phyloP scores from a whole-genome alignment of 2,113 vertebrate species.

The Dipodomys merriami region DNA sequence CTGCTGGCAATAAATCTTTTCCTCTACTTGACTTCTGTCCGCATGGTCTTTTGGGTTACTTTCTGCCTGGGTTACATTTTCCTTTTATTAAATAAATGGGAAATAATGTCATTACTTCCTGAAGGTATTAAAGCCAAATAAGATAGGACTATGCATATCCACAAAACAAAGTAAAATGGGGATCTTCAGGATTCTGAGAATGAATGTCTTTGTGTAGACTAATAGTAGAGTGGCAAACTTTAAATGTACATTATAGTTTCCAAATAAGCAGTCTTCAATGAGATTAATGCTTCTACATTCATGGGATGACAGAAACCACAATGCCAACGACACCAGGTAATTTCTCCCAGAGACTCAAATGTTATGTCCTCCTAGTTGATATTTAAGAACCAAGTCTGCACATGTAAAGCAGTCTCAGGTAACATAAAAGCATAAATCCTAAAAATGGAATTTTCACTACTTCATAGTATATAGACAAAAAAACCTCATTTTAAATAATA shows the following conservation, averaged over 20 bases:
- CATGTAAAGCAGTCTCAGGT: background rate
- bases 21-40: no score
- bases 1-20: no score
- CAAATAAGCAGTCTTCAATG: conserved; percentile 42
- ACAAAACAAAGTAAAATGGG: conserved; percentile 17
- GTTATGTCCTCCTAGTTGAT: background rate
- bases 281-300: conserved; percentile 23
- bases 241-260: conserved; percentile 31
- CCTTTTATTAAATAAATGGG: background rate
- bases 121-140: conserved; percentile 35
- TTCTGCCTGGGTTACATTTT: no score
- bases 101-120: conserved; percentile 20
- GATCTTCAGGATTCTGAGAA: conserved; percentile 56
- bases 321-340: conserved; percentile 6
- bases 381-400: conserved; percentile 17
- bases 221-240: conserved; percentile 26
- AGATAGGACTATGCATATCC: background rate
- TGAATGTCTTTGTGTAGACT: conserved; percentile 35
- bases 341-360: background rate
- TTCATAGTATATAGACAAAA: background rate
- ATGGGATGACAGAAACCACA: conserved; percentile 11
- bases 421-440: background rate
- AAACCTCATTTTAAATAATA: background rate
- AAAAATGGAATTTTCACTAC: conserved; percentile 34
- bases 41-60: no score